Evolutionary conservation across 1,140 invertebrate species (phyloP).

Genomic region (Drosophila murphyi): DNA sequence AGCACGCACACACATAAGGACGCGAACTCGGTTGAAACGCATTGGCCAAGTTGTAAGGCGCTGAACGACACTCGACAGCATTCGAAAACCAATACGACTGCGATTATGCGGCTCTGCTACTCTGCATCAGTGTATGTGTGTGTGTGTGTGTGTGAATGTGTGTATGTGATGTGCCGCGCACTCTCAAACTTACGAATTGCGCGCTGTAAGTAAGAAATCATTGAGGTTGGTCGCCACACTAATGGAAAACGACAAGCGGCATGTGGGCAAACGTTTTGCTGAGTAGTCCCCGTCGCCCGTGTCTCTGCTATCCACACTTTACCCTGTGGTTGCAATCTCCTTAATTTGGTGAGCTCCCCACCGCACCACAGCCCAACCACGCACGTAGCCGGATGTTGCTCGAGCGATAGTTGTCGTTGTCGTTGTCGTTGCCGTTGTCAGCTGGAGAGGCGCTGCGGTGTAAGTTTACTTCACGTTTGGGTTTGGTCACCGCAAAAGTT

Average conservation of each 20-base stretch:
- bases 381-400: slow-evolving; percentile 71
- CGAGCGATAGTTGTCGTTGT: slow-evolving; percentile 67
- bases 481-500: slow-evolving; percentile 72
- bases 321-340: slow-evolving; percentile 33
- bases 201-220: slow-evolving; percentile 78
- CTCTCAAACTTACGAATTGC: slow-evolving; percentile 59
- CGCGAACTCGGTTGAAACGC: slow-evolving; percentile 58
- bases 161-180: slow-evolving; percentile 37
- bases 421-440: slow-evolving; percentile 57
- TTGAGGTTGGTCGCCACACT: slow-evolving; percentile 78
- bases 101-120: slow-evolving; percentile 63
- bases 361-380: slow-evolving; percentile 4
- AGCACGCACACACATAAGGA: slow-evolving; percentile 7
- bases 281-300: background rate
- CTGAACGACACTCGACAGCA: slow-evolving; percentile 52
- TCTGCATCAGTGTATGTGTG: slow-evolving; percentile 17
- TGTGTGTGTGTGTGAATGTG: slow-evolving; percentile 13
- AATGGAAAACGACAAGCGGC: slow-evolving; percentile 79
- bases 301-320: no score
- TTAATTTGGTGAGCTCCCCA: slow-evolving; percentile 1
- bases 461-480: slow-evolving; percentile 55
- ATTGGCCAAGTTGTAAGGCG: slow-evolving; percentile 46
- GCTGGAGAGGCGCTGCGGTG: slow-evolving; percentile 35
- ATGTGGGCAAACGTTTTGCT: slow-evolving; percentile 68
- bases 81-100: slow-evolving; percentile 74